A percentile compares a stretch with the other conserved stretches of the same genome.
Conservation (phyloP, 1,140 invertebrate genomes). For the Magallana gigas region DNA sequence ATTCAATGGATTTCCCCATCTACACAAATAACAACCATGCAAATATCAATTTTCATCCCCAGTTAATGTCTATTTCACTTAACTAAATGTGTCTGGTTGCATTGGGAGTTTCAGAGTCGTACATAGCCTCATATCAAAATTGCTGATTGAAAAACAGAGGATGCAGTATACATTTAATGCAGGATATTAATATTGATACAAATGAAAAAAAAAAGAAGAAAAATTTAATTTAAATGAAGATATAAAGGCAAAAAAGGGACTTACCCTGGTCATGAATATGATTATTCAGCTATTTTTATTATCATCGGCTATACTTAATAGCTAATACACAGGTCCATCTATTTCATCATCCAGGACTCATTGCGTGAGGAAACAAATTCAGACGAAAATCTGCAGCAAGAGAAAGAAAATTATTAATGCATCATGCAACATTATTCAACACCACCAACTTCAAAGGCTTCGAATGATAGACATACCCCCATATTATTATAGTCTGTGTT, state of each 20-base stretch:
- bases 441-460: constrained; percentile 1
- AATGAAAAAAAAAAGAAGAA: no score
- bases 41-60: no score
- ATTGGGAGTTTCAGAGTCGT: no score
- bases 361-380: neutral
- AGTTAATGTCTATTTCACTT: no score
- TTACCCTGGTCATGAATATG: neutral
- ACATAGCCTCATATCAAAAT: no score
- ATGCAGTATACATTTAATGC: no score
- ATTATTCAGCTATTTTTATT: neutral
- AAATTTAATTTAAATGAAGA: no score
- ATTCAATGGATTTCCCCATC: no score
- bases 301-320: neutral
- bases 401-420: neutral
- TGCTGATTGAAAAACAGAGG: no score
- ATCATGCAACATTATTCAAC: neutral
- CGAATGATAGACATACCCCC: neutral
- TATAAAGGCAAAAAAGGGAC: neutral
- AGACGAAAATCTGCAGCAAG: neutral
- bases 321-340: neutral
- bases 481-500: neutral
- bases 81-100: no score
- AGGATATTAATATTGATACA: no score
- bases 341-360: neutral
- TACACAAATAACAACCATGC: no score